Base-by-base conservation (phyloP, 1,140 invertebrate species). In the Drosophila auraria region DNA sequence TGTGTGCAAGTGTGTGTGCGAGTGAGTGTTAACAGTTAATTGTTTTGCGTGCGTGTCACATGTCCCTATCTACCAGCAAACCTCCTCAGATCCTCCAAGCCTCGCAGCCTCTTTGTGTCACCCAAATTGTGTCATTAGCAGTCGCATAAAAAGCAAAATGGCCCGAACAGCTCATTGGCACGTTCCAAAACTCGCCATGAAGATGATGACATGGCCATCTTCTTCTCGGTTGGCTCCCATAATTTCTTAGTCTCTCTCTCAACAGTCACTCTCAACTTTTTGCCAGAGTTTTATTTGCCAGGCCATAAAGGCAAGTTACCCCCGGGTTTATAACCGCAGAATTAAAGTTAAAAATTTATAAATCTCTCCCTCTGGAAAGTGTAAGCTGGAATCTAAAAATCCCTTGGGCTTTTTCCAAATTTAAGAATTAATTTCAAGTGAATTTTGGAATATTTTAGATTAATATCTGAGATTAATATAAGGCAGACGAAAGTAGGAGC, bases 41-140 rank as follows among this genome's bases (percentile, higher is more conserved):
- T 87, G 83, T 87, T 87, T 78, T 70, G 77, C 64, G 74, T 78
- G 71, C 78, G 62, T 87, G 77, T 80, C 80, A 65, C 80, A 77
- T 69, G 73, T 69, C 60, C 54, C 59, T 54, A 47, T 38, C 60
- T 33, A 17, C 73, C 61, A 40, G 33, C 20, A 38, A 45, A n/a
- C 12, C n/a, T 1, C 2, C 15, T 27, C 1, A 1, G 59, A 8
- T 11, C 11, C 38, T 49, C 49, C 7, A 5, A 33, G 6, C 15
- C 5, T 6, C 5, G 0, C n/a, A 11, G 40, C 45, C 49, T 66
- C 51, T 66, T 77, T 62, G 74, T 77, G 80, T 82, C 84, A 70
- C 83, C 80, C 80, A 87, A 87, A 87, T 87, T 87, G 83, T 87
- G 80, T 87, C 83, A 87, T 87, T 87, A 87, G 83, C 83, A 87